Evolutionary conservation across 2,888 invertebrate genomes (phyloP).

Genomic region (Noctua janthina): DNA sequence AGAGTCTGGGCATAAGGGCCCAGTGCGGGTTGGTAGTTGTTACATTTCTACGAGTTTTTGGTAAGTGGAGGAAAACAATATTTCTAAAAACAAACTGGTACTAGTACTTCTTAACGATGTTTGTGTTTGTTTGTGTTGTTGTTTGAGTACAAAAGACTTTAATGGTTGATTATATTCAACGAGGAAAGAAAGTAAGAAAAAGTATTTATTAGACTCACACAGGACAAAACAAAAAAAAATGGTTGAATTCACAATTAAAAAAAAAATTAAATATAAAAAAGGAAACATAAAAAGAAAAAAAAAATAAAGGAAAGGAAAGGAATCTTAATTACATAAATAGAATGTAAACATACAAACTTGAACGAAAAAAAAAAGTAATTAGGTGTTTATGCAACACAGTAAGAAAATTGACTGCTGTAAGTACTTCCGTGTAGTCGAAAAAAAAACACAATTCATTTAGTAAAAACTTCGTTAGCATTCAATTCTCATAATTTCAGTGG

Average conservation of each 20-base stretch:
- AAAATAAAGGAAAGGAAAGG: no score
- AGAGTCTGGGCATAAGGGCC: no score
- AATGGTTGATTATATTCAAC: background rate
- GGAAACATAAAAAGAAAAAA: no score
- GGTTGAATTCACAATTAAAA: no score
- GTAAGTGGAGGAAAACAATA: no score
- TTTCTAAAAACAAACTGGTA: no score
- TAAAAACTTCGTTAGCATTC: constrained; percentile 48
- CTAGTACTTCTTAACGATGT: background rate
- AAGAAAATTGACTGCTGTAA: background rate
- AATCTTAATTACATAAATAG: background rate
- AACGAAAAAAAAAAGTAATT: background rate
- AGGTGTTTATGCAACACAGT: constrained; percentile 1
- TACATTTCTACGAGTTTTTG: no score
- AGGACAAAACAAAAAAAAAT: no score
- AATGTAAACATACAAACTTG: constrained; percentile 4
- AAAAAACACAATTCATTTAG: constrained; percentile 39
- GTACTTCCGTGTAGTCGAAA: background rate
- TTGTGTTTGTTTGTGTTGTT: no score
- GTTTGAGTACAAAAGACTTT: background rate
- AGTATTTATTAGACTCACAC: no score
- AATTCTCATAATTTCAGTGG: constrained; percentile 8
- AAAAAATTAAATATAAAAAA: no score
- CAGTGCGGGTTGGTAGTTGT: no score
- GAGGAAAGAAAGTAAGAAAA: background rate